Base-by-base conservation (phyloP, 2,797 vertebrate genomes). In the Peromyscus aztecus region DNA sequence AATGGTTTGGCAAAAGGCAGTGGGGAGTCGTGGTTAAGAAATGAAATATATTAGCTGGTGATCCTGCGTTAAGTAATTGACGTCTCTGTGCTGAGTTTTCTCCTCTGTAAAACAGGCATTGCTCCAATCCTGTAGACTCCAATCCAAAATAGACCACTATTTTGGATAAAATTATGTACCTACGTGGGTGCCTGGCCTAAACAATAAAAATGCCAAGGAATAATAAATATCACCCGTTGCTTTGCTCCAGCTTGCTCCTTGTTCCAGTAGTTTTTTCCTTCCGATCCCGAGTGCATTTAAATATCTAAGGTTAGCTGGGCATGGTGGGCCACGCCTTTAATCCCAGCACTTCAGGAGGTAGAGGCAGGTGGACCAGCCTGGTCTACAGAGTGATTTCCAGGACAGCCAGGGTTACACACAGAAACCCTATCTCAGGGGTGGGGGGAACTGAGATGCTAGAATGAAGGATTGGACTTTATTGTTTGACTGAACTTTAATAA, bases 391-490 rank as follows among this genome's bases (percentile, higher is more conserved):
- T 37, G 34, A 37, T 52, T 14, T 73, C n/a, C 9, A 40, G n/a
- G n/a, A 23, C 10, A 73, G 69, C n/a, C 52, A 37, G 52, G 34
- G 13, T 19, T n/a, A 81, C 77, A 77, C 2, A 52, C 46, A 34
- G 17, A 12, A 21, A 27, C 17, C 9, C 52, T 55, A 31, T 23
- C 37, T 40, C 12, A 37, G n/a, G 10, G 37, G 4, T 12, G 11
- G 37, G 23, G 10, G 10, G 10, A 24, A 37, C 71, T 40, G 21
- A 40, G 78, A 55, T 37, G 1, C 71, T 88, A 52, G 87, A 77
- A 83, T 91, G 83, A 96, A 92, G 17, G 49, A 65, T 78, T 69
- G 40, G 23, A 46, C n/a, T 90, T 92, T 65, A 95, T 77, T 93
- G 83, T 88, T 90, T 89, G 29, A 46, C 43, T 92, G 40, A 24